These are phyloP conservation scores for Herminia tarsipennalis DNA, from an alignment of 2,888 invertebrate genomes.

Conservation along the genomic window DNA sequence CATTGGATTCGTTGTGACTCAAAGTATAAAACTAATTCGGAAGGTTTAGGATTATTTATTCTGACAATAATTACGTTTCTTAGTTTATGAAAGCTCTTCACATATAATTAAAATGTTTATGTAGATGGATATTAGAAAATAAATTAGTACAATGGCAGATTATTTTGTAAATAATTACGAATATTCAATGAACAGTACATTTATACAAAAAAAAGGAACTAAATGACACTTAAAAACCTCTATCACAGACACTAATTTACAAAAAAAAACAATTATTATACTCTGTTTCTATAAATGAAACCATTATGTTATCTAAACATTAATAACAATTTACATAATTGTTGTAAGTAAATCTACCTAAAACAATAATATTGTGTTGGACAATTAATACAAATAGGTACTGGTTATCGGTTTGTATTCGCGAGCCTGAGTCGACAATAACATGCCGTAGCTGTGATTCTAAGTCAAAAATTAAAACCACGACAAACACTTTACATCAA, in stretches of 20 bases:
- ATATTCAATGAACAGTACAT: too few species aligned
- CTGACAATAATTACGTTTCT: conserved; percentile 19
- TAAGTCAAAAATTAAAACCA: conserved; percentile 51
- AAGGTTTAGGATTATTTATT: conserved; percentile 23
- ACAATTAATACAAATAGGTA: conserved; percentile 16
- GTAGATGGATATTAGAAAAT: conserved; percentile 13
- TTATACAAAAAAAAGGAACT: conserved; percentile 26
- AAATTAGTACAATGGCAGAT: too few species aligned
- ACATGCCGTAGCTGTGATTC: conserved; percentile 42
- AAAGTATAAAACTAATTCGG: conserved; percentile 25
- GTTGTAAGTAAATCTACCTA: conserved; percentile 34
- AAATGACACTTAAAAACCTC: conserved; percentile 35
- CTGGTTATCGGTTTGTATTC: conserved; percentile 6
- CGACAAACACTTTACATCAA: conserved; percentile 66
- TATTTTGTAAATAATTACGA: too few species aligned
- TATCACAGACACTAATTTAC: conserved; percentile 52
- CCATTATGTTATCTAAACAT: conserved; percentile 14
- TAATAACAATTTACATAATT: conserved; percentile 37
- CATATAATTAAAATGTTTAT: conserved; percentile 15
- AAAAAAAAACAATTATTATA: conserved; percentile 29
- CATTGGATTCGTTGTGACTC: conserved; percentile 37
- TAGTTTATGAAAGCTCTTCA: conserved; percentile 17
- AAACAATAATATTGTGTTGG: conserved; percentile 16
- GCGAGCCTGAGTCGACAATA: conserved; percentile 30
- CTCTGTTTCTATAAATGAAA: conserved; percentile 22